Percentiles rank a stretch among this genome's conserved stretches.
These are phyloP conservation scores for Drosophila truncata DNA, from an alignment of 1,140 invertebrate species.

Conservation along the genomic window DNA sequence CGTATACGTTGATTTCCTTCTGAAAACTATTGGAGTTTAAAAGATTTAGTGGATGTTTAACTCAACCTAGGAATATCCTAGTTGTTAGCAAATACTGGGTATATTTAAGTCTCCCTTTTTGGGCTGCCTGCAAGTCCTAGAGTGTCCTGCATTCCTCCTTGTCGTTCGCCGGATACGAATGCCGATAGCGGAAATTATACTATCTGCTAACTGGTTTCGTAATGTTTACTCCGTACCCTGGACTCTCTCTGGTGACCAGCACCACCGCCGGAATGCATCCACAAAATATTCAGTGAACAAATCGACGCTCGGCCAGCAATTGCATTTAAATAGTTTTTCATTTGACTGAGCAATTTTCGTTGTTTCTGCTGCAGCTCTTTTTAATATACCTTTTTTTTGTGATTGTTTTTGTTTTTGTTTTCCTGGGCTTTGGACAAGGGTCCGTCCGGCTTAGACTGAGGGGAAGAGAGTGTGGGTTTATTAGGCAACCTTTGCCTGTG, in stretches of 20 bases:
- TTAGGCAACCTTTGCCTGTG: slow-evolving; percentile 54
- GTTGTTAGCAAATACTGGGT: too few relatives aligned
- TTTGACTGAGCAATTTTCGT: slow-evolving; percentile 71
- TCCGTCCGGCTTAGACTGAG: neutral
- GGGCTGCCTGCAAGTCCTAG: neutral
- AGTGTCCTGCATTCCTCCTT: slow-evolving; percentile 33
- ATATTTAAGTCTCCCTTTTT: neutral
- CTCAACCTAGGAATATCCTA: too few relatives aligned
- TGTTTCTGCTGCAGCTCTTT: slow-evolving; percentile 22
- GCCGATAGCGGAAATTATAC: slow-evolving; percentile 63
- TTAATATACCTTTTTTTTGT: slow-evolving; percentile 14
- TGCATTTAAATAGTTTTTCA: slow-evolving; percentile 83
- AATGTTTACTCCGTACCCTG: slow-evolving; percentile 25
- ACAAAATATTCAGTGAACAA: slow-evolving; percentile 78
- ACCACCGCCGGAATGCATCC: slow-evolving; percentile 37
- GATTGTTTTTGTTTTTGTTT: neutral
- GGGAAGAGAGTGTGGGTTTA: slow-evolving; percentile 23
- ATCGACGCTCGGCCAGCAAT: slow-evolving; percentile 79
- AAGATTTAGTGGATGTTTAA: too few relatives aligned
- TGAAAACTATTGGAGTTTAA: neutral
- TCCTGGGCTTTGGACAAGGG: neutral
- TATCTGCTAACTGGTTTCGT: slow-evolving; percentile 57
- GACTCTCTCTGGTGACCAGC: neutral
- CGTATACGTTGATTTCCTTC: neutral
- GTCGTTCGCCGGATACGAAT: slow-evolving; percentile 41